A percentile compares a stretch with the other conserved stretches of the same genome.
Conservation (phyloP, 35 echinoderm and acorn worm genomes). For the Strongylocentrotus purpuratus region DNA sequence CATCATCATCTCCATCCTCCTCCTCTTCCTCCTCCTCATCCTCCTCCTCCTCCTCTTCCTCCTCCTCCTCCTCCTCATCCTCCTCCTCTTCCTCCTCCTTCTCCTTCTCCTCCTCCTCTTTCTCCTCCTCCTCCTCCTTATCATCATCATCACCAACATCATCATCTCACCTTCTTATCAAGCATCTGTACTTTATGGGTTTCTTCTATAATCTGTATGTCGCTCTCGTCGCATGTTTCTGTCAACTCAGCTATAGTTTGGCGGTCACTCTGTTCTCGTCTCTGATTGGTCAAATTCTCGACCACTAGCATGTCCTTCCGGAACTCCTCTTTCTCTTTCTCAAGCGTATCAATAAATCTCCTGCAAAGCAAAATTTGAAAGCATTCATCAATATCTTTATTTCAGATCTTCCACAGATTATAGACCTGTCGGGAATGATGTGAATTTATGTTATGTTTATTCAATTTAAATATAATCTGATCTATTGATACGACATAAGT, state of each 20-base stretch:
- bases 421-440: not conserved
- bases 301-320: constrained; percentile 18
- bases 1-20: not conserved
- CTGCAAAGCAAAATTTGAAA: not conserved
- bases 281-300: constrained; percentile 15
- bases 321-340: constrained; percentile 42
- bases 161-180: constrained; percentile 24
- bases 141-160: no score
- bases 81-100: not conserved
- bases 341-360: not conserved
- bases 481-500: no score
- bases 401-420: not conserved
- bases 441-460: not conserved
- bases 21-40: not conserved
- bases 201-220: constrained; percentile 23
- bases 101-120: not conserved
- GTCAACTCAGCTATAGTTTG: not conserved
- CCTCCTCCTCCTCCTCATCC: not conserved
- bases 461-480: no score
- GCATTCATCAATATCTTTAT: not conserved
- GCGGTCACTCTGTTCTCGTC: constrained; percentile 19
- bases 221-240: not conserved
- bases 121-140: not conserved
- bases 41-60: not conserved
- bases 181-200: not conserved